phyloP scores from a whole-genome alignment of 2,113 vertebrate species.

The Rhinopomastus cyanomelas region DNA sequence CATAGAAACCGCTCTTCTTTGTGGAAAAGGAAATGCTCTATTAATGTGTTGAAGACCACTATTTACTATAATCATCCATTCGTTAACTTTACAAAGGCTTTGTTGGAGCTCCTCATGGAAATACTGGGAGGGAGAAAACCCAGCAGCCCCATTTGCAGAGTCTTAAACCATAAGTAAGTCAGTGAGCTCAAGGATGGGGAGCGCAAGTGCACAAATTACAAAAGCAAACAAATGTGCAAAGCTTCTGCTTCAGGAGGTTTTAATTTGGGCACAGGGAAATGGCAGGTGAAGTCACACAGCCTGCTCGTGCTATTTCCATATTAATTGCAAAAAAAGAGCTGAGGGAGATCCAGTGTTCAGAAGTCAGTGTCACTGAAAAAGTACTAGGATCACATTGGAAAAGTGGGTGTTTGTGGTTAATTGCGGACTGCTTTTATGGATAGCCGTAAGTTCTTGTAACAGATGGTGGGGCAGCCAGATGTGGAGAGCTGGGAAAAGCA shows the following conservation, averaged over 20 bases:
- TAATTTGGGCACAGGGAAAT: not conserved
- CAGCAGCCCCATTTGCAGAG: not conserved
- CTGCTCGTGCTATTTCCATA: not conserved
- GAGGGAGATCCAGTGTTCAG: constrained; percentile 30
- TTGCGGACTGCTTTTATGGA: constrained; percentile 16
- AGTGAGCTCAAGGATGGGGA: constrained; percentile 9
- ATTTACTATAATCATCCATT: not conserved
- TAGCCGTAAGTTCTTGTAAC: not conserved
- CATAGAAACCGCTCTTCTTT: not conserved
- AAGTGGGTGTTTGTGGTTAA: not conserved
- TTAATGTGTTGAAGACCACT: not conserved
- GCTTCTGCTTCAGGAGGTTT: constrained; percentile 47
- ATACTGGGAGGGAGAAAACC: not conserved
- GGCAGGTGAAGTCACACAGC: constrained; percentile 36
- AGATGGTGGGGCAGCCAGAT: constrained; percentile 26
- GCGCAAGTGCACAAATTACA: constrained; percentile 1
- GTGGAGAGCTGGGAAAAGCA: constrained; percentile 19
- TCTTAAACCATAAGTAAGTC: not conserved
- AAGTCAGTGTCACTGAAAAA: constrained; percentile 36
- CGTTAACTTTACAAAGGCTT: not conserved
- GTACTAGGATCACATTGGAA: constrained; percentile 23
- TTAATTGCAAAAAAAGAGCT: not conserved
- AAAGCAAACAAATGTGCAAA: constrained; percentile 44
- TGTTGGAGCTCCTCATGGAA: not conserved
- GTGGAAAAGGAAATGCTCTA: not conserved